phyloP scores from a whole-genome alignment of 2,797 vertebrate genomes.

The Cossypha dichroa region DNA sequence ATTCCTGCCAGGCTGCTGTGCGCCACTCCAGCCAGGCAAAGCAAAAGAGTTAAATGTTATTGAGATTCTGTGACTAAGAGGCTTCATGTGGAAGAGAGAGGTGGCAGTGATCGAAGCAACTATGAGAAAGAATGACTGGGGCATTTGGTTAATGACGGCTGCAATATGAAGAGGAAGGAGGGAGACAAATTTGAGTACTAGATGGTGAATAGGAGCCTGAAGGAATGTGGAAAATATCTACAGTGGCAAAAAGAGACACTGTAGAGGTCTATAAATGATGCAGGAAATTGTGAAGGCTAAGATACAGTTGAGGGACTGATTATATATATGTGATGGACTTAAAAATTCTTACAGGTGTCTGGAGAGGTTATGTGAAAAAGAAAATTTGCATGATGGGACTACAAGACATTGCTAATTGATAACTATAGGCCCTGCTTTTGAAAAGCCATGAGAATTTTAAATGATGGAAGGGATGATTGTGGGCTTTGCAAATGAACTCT shows the following conservation, averaged over 20 bases:
- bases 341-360: background rate
- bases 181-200: background rate
- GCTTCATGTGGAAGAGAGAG: background rate
- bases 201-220: background rate
- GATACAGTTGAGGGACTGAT: background rate
- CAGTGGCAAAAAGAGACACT: background rate
- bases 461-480: background rate
- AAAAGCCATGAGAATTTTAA: background rate
- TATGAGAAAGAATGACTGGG: background rate
- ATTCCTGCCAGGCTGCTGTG: background rate
- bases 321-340: background rate
- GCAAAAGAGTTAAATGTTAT: background rate
- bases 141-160: background rate
- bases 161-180: background rate
- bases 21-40: background rate
- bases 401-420: slow-evolving; percentile 21
- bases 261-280: slow-evolving; percentile 32
- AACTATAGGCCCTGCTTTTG: background rate
- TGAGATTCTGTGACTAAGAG: background rate
- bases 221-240: background rate
- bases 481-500: background rate
- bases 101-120: background rate
- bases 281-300: background rate
- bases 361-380: background rate
- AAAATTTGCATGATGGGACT: background rate